A percentile compares a stretch with the other conserved stretches of the same genome.
These are phyloP conservation scores for Prosapia bicincta DNA, from an alignment of 2,888 invertebrate species.

Conservation along the genomic window DNA sequence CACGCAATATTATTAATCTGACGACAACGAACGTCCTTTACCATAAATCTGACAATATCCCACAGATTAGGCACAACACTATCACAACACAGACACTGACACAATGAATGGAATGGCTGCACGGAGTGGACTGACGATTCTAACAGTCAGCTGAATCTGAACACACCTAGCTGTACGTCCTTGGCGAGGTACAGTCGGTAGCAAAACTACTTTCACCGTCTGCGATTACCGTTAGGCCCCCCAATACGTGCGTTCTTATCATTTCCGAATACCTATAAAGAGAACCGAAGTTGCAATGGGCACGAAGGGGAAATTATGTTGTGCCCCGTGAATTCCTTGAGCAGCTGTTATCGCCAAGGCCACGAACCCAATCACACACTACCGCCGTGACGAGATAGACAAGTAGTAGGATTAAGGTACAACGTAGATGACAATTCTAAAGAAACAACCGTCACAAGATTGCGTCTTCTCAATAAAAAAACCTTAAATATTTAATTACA, in stretches of 20 bases:
- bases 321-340: neutral
- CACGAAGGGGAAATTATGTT: too few species aligned
- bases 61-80: neutral
- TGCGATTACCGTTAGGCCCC: neutral
- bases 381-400: neutral
- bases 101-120: neutral
- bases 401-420: neutral
- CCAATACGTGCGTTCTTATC: neutral
- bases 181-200: constrained; percentile 17
- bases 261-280: neutral
- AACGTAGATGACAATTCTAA: neutral
- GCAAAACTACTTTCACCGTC: neutral
- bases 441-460: too few species aligned
- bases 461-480: too few species aligned
- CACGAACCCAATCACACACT: neutral
- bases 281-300: neutral
- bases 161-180: constrained; percentile 2
- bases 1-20: too few species aligned
- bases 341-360: neutral
- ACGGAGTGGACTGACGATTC: neutral
- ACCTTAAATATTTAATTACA: too few species aligned
- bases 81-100: neutral
- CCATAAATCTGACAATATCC: neutral
- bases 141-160: neutral
- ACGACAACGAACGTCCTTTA: too few species aligned